Conservation (phyloP, 2,113 vertebrate species). For the Pedionomus torquatus region DNA sequence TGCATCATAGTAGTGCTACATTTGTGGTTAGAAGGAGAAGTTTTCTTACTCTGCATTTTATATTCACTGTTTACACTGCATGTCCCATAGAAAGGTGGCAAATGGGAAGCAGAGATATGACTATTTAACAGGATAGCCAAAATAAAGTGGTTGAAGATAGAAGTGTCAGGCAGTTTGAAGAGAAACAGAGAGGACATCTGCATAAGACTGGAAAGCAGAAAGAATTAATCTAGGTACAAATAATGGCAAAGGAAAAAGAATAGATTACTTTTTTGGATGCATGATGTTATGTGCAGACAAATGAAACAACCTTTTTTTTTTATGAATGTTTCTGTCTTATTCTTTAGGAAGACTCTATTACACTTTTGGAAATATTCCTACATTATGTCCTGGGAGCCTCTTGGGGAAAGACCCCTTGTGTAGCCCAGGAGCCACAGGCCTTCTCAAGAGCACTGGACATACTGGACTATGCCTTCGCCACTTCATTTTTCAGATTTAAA, state of each 20-base stretch:
- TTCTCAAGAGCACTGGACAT: neutral
- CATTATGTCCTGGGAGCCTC: neutral
- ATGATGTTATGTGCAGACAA: neutral
- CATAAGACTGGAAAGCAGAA: neutral
- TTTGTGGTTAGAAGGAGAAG: neutral
- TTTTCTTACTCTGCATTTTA: neutral
- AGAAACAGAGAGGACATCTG: neutral
- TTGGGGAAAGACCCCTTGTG: neutral
- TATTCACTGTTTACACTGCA: neutral
- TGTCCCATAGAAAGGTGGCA: neutral
- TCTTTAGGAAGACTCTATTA: neutral
- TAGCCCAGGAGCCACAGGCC: neutral
- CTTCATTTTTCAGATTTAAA: neutral
- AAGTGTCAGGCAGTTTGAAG: neutral
- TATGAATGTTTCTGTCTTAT: neutral
- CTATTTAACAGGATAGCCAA: neutral
- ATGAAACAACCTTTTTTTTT: neutral
- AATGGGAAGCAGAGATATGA: neutral
- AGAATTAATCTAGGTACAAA: neutral
- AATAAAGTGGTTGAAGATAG: neutral
- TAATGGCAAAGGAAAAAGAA: neutral
- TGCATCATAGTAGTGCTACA: accelerated
- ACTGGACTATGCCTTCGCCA: neutral
- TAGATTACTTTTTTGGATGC: neutral
- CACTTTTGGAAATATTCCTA: neutral